A percentile compares a stretch with the other conserved stretches of the same genome.
These are phyloP conservation scores for Nephotettix cincticeps DNA, from an alignment of 1,140 invertebrate species.

Conservation along the genomic window DNA sequence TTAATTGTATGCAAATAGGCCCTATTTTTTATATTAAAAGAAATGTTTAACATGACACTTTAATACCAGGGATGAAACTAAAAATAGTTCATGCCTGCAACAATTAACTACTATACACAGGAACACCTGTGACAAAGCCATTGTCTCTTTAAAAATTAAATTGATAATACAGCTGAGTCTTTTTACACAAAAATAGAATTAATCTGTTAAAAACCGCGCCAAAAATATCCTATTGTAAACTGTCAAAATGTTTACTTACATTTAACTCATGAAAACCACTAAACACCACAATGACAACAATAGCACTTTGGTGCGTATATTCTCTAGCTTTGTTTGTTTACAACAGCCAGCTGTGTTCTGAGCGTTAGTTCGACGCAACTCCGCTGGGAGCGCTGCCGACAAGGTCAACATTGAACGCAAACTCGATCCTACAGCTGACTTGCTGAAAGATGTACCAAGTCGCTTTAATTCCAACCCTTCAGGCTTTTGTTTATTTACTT, in stretches of 20 bases:
- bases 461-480: no score
- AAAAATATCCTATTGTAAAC: background rate
- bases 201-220: background rate
- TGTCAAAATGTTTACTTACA: background rate
- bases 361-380: slow-evolving; percentile 9
- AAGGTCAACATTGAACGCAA: slow-evolving; percentile 26
- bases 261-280: background rate
- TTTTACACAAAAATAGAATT: background rate
- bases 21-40: no score
- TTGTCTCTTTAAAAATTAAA: background rate
- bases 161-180: background rate
- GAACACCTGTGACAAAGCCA: background rate
- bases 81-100: no score
- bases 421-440: background rate
- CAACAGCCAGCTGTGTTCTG: slow-evolving; percentile 27
- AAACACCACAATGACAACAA: background rate
- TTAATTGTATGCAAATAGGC: no score
- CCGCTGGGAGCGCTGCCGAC: slow-evolving; percentile 21
- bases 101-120: no score
- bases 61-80: no score
- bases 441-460: slow-evolving; percentile 1
- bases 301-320: background rate
- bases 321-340: slow-evolving; percentile 29
- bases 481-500: no score
- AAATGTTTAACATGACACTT: no score